Evolutionary conservation across 2,113 vertebrate species (phyloP).

Genomic region (Paramormyrops kingsleyae): DNA sequence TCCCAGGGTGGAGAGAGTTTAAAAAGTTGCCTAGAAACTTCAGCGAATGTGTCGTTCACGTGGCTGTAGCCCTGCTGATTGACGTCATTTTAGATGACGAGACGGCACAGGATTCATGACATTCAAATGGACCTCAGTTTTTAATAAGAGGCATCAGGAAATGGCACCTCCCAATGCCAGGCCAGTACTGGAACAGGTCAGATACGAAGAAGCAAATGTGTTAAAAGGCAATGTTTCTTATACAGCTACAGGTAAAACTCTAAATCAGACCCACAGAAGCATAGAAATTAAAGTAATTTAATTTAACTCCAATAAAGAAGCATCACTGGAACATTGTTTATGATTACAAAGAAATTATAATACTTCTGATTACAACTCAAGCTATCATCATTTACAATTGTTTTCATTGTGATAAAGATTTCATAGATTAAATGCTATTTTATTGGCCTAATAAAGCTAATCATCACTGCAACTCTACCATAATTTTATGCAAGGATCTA

Average conservation of each 20-base stretch:
- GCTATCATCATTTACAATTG: neutral
- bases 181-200: neutral
- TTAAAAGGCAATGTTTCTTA: neutral
- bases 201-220: neutral
- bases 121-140: neutral
- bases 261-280: neutral
- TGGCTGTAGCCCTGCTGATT: neutral
- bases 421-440: neutral
- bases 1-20: neutral
- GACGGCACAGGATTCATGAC: neutral
- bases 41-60: neutral
- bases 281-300: neutral
- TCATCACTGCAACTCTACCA: neutral
- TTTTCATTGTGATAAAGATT: neutral
- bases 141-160: neutral
- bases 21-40: neutral
- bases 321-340: neutral
- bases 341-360: neutral
- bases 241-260: neutral
- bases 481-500: neutral
- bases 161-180: neutral
- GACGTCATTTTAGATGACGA: neutral
- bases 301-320: neutral
- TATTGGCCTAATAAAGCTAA: neutral
- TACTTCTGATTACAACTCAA: neutral